A percentile compares a stretch with the other conserved stretches of the same genome.
phyloP scores from a whole-genome alignment of 2,888 invertebrate species.

The Nemapogon koenigi region DNA sequence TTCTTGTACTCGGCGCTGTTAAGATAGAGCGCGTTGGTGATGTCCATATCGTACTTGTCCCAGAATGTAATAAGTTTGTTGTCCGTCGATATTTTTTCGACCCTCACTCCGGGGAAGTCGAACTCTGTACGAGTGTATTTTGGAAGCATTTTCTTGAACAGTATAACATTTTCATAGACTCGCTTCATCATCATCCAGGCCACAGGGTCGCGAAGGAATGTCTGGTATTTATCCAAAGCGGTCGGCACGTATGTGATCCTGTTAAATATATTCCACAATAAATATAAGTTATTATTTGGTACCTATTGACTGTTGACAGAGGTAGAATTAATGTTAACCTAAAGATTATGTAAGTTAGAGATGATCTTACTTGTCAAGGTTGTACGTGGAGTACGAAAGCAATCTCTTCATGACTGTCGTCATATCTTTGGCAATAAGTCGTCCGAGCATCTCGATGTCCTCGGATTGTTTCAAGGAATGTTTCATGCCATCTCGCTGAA shows the following conservation, averaged over 20 bases:
- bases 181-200: slow-evolving; percentile 74
- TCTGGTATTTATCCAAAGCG: slow-evolving; percentile 68
- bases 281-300: no score
- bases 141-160: slow-evolving; percentile 66
- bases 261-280: slow-evolving; percentile 17
- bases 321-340: no score
- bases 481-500: slow-evolving; percentile 61
- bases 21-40: slow-evolving; percentile 67
- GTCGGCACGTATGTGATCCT: slow-evolving; percentile 63
- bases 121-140: slow-evolving; percentile 68
- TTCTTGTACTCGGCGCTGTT: slow-evolving; percentile 53
- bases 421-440: background rate
- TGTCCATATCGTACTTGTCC: slow-evolving; percentile 71
- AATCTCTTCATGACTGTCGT: background rate
- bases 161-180: slow-evolving; percentile 57
- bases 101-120: slow-evolving; percentile 67
- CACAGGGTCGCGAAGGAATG: slow-evolving; percentile 74
- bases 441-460: slow-evolving; percentile 69
- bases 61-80: slow-evolving; percentile 75
- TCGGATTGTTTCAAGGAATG: slow-evolving; percentile 69
- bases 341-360: no score
- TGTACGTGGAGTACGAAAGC: background rate
- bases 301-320: no score
- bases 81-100: slow-evolving; percentile 62
- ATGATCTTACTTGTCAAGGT: slow-evolving; percentile 1